These are phyloP conservation scores for Papilio polytes DNA, from an alignment of 1,140 invertebrate genomes.

Conservation along the genomic window DNA sequence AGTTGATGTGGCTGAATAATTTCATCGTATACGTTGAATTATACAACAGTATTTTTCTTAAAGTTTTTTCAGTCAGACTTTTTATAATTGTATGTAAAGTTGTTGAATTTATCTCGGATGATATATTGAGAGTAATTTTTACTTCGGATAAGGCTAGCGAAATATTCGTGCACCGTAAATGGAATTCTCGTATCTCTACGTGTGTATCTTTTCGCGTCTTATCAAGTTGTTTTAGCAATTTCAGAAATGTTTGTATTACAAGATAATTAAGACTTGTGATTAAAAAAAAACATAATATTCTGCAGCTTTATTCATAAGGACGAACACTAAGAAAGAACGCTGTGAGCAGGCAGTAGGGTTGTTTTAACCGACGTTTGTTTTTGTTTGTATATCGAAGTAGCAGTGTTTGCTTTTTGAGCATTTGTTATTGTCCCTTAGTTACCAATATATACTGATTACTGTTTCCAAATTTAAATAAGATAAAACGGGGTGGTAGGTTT, in stretches of 20 bases:
- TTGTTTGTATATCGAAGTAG: too few species aligned
- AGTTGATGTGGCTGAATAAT: neutral
- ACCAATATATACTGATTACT: too few species aligned
- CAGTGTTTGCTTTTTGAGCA: too few species aligned
- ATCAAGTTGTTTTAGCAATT: neutral
- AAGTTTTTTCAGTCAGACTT: neutral
- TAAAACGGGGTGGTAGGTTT: too few species aligned
- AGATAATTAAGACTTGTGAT: neutral
- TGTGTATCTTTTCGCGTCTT: neutral
- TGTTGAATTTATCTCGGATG: neutral
- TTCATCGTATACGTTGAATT: neutral
- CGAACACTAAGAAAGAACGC: too few species aligned
- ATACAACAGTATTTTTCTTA: neutral
- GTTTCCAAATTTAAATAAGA: too few species aligned
- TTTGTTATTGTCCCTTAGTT: too few species aligned
- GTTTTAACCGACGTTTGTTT: too few species aligned
- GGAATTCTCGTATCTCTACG: conserved; percentile 5
- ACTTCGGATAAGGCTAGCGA: conserved; percentile 11
- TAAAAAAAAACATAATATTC: too few species aligned
- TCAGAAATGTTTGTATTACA: conserved; percentile 1
- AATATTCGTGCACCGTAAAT: conserved; percentile 23
- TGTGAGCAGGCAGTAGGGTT: too few species aligned
- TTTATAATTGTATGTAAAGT: neutral
- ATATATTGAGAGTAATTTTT: neutral
- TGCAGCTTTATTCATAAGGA: too few species aligned